These are phyloP conservation scores for Myotis planiceps DNA, from an alignment of 2,797 vertebrate genomes.

Conservation along the genomic window DNA sequence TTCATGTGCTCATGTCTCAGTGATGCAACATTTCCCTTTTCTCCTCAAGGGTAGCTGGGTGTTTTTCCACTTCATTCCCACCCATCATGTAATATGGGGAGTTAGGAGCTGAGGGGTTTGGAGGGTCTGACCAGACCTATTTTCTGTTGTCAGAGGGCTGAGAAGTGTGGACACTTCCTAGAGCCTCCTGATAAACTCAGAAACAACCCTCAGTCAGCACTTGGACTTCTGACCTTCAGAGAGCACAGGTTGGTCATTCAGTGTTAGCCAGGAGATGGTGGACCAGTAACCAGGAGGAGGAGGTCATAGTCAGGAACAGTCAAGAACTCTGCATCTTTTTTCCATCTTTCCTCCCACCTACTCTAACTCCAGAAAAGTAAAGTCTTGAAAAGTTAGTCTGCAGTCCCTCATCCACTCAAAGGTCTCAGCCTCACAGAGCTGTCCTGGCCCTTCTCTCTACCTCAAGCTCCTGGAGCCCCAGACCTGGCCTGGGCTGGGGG, in stretches of 20 bases:
- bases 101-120: neutral
- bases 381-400: neutral
- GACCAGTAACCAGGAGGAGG: neutral
- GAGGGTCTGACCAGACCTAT: neutral
- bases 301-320: rapidly evolving
- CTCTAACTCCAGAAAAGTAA: neutral
- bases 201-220: neutral
- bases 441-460: neutral
- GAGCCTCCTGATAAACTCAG: neutral
- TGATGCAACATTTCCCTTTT: too few relatives aligned
- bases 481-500: too few relatives aligned
- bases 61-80: neutral
- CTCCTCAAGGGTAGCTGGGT: neutral
- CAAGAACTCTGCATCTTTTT: neutral
- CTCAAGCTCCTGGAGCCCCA: neutral
- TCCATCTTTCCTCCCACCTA: neutral
- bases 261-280: neutral
- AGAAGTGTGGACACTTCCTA: neutral
- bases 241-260: too few relatives aligned
- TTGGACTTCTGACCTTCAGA: neutral
- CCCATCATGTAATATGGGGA: neutral
- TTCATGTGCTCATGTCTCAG: neutral
- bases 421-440: neutral
- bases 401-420: rapidly evolving
- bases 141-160: neutral